Percentiles rank a stretch among this genome's conserved stretches.
Conservation (phyloP, 1,140 invertebrate species). For the Calycopis cecrops region DNA sequence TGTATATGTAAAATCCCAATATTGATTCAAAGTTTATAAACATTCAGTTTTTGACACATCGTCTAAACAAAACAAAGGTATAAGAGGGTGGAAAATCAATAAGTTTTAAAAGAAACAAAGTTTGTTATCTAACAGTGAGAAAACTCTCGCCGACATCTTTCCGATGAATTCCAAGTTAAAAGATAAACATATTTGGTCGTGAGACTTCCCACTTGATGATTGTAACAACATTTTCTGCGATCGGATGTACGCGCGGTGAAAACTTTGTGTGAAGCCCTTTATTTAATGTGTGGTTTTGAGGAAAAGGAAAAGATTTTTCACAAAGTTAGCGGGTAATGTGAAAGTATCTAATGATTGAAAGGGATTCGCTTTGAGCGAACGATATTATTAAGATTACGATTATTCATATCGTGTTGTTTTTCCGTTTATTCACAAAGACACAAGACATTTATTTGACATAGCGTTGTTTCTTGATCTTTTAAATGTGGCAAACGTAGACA, state of each 20-base stretch:
- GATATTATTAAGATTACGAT: neutral
- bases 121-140: neutral
- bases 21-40: no score
- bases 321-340: slow-evolving; percentile 9
- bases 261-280: slow-evolving; percentile 12
- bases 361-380: slow-evolving; percentile 3
- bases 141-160: slow-evolving; percentile 7
- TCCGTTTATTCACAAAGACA: neutral
- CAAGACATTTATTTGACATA: neutral
- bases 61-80: no score
- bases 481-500: no score
- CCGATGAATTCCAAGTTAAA: slow-evolving; percentile 12
- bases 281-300: slow-evolving; percentile 12
- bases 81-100: no score
- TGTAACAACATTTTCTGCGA: slow-evolving; percentile 14
- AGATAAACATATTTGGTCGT: slow-evolving; percentile 14
- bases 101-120: no score
- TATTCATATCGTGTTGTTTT: neutral
- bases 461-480: no score
- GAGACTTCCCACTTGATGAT: slow-evolving; percentile 11
- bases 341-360: slow-evolving; percentile 14
- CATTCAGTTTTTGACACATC: no score
- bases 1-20: no score
- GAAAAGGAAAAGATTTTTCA: slow-evolving; percentile 13
- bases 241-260: slow-evolving; percentile 11